Evolutionary conservation across 2,797 vertebrate genomes (phyloP).

Genomic region (Cheirogaleus major): DNA sequence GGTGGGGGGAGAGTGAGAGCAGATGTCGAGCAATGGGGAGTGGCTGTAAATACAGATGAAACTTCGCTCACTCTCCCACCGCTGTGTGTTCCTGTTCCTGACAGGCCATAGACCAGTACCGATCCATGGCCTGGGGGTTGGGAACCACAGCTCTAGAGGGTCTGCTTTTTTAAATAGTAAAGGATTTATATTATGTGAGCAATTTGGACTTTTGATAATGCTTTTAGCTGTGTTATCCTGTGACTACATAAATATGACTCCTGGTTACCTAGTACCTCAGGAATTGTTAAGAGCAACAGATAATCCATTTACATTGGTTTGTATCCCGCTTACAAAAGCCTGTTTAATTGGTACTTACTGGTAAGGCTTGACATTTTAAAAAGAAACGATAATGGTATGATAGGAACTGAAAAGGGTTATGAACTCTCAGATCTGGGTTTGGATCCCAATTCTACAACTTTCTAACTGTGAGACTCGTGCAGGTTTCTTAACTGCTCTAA

Average conservation of each 20-base stretch:
- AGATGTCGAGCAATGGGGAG: too few species aligned
- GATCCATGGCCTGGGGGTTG: too few species aligned
- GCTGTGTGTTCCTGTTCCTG: too few species aligned
- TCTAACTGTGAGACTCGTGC: neutral
- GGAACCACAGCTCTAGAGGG: neutral
- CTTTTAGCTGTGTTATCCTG: neutral
- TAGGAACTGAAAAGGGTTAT: neutral
- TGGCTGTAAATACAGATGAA: too few species aligned
- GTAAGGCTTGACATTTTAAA: neutral
- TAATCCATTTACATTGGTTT: constrained; percentile 10
- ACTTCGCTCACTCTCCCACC: accelerated
- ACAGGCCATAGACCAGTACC: too few species aligned
- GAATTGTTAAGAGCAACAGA: constrained; percentile 2
- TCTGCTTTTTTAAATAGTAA: neutral
- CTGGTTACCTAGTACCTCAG: neutral
- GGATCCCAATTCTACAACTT: neutral
- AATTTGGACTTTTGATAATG: constrained; percentile 8
- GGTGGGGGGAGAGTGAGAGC: too few species aligned
- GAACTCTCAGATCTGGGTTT: neutral
- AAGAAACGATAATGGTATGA: neutral
- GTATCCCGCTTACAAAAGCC: constrained; percentile 33
- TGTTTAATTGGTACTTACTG: neutral
- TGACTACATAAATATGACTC: neutral
- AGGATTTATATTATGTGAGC: neutral
- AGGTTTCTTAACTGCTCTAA: neutral